These are phyloP conservation scores for Pseudachorutes palmiensis DNA, from an alignment of 1,140 invertebrate genomes.

Conservation along the genomic window DNA sequence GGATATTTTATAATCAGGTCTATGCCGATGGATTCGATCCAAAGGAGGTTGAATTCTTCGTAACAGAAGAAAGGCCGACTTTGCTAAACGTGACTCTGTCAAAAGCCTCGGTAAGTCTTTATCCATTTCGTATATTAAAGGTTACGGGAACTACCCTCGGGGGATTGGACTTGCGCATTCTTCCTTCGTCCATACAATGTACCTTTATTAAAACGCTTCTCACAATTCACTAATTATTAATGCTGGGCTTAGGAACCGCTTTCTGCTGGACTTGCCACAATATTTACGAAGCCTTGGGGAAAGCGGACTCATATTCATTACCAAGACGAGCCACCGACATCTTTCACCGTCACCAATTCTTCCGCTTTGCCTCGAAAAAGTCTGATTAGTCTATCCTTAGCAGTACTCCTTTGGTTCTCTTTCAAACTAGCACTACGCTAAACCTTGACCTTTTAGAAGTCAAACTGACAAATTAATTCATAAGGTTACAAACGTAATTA, in stretches of 20 bases:
- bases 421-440: too few relatives aligned
- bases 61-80: slow-evolving; percentile 75
- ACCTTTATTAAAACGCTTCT: not conserved
- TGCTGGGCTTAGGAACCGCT: not conserved
- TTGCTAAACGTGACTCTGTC: slow-evolving; percentile 72
- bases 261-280: slow-evolving; percentile 8
- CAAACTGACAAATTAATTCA: too few relatives aligned
- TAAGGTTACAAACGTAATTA: too few relatives aligned
- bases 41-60: slow-evolving; percentile 72
- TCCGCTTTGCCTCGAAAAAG: not conserved
- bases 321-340: not conserved
- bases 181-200: too few relatives aligned
- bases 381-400: too few relatives aligned
- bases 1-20: slow-evolving; percentile 49
- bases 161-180: not conserved
- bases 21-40: slow-evolving; percentile 74
- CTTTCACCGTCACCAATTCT: not conserved
- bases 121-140: slow-evolving; percentile 5
- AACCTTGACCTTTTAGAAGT: too few relatives aligned
- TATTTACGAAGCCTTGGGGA: slow-evolving; percentile 13
- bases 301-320: not conserved
- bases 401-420: too few relatives aligned
- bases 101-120: slow-evolving; percentile 68
- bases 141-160: not conserved
- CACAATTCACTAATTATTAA: not conserved